Evolutionary conservation across 2,888 invertebrate species (phyloP).

Genomic region (Charanyca ferruginea): DNA sequence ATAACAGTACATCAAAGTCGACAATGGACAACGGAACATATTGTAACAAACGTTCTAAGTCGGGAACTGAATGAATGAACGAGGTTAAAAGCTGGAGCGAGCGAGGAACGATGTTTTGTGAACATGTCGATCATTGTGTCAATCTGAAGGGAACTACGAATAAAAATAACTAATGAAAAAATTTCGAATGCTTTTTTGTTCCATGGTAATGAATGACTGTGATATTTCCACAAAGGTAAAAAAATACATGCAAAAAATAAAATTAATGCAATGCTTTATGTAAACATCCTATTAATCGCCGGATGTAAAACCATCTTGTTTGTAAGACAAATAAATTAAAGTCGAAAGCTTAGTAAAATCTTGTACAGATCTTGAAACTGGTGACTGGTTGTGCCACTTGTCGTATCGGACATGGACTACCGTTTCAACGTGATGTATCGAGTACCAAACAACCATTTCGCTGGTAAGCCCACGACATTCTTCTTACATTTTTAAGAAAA

Average conservation of each 20-base stretch:
- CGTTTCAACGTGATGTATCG: conserved; percentile 36
- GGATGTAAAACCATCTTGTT: neutral
- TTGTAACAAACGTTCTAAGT: conserved; percentile 79
- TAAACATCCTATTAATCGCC: neutral
- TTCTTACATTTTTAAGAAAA: conserved; percentile 29
- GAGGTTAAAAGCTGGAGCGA: conserved; percentile 88
- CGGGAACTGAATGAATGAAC: conserved; percentile 79
- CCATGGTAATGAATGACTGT: neutral
- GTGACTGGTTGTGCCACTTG: conserved; percentile 29
- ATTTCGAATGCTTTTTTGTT: conserved; percentile 9
- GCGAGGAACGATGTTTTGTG: conserved; percentile 83
- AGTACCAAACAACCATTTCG: conserved; percentile 16
- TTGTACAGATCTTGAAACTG: conserved; percentile 13
- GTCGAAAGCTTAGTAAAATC: conserved; percentile 11
- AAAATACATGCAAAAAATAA: neutral
- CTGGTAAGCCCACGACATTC: conserved; percentile 21
- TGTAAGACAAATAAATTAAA: conserved; percentile 11
- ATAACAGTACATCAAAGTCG: conserved; percentile 76
- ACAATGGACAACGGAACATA: conserved; percentile 73
- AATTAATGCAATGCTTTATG: neutral
- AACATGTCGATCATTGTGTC: conserved; percentile 81
- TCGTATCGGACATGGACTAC: conserved; percentile 28
- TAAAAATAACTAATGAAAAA: conserved; percentile 45
- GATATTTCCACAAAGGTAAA: neutral
- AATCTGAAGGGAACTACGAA: conserved; percentile 64